These are phyloP conservation scores for Drosophila leontia DNA, from an alignment of 1,140 invertebrate genomes.

Conservation along the genomic window DNA sequence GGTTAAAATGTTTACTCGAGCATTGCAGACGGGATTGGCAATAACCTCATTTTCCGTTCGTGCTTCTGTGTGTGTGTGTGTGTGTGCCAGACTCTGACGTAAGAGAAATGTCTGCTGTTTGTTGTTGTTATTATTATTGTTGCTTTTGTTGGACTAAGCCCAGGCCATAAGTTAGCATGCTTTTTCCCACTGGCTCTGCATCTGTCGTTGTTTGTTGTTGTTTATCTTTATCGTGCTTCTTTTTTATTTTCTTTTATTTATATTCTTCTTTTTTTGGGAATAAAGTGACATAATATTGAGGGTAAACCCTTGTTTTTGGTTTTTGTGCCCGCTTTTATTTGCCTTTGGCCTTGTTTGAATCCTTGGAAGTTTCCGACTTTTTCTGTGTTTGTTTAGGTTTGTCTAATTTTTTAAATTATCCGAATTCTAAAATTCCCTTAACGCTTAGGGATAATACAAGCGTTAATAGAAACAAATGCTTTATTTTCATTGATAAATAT, in stretches of 20 bases:
- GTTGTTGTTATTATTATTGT: conserved; percentile 27
- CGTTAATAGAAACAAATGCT: background rate
- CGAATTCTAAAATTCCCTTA: background rate
- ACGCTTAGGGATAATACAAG: too few species aligned
- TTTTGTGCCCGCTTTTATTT: conserved; percentile 27
- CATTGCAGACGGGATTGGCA: conserved; percentile 63
- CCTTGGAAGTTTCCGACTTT: conserved; percentile 39
- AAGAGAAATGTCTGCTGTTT: conserved; percentile 57
- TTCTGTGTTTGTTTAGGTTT: conserved; percentile 24
- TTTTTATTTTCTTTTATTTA: conserved; percentile 23
- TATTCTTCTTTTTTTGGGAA: conserved; percentile 21
- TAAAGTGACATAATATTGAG: conserved; percentile 57
- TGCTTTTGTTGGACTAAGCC: conserved; percentile 52
- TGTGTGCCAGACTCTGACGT: conserved; percentile 50
- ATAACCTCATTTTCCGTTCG: conserved; percentile 53
- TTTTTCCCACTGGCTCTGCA: conserved; percentile 37
- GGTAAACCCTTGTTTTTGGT: conserved; percentile 30
- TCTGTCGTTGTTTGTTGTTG: conserved; percentile 47
- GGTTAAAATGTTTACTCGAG: conserved; percentile 62
- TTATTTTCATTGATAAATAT: background rate
- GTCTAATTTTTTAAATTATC: background rate
- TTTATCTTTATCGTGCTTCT: conserved; percentile 37
- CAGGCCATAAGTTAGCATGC: conserved; percentile 47
- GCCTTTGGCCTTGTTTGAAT: conserved; percentile 35
- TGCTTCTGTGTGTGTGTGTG: conserved; percentile 9